Conservation (phyloP, 2,113 vertebrate genomes). For the Ceyx melanurus region DNA sequence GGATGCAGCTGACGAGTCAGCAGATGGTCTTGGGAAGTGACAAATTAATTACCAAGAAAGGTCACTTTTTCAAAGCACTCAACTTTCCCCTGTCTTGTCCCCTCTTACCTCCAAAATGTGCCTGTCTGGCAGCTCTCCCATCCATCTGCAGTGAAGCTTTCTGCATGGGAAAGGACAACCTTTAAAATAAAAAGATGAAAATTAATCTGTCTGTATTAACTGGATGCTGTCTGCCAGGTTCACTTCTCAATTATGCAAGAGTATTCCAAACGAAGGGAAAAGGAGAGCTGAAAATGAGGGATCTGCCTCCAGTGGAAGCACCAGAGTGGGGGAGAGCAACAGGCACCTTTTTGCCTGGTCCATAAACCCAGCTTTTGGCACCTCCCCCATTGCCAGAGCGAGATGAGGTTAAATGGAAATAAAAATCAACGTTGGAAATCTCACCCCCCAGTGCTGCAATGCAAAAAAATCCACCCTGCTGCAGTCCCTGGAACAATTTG, state of each 20-base stretch:
- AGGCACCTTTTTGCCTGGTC: background rate
- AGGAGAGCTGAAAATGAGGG: background rate
- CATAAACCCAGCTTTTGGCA: background rate
- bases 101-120: conserved; percentile 15
- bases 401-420: background rate
- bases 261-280: background rate
- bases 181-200: conserved; percentile 36
- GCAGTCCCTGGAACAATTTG: background rate
- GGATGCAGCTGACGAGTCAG: conserved; percentile 60
- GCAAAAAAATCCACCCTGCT: background rate
- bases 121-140: conserved; percentile 34
- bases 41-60: conserved; percentile 66
- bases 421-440: background rate
- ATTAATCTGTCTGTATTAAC: conserved; percentile 54
- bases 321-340: background rate
- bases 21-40: conserved; percentile 65
- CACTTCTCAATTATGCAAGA: conserved; percentile 12
- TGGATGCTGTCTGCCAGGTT: conserved; percentile 5
- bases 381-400: background rate
- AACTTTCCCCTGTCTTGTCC: conserved; percentile 36
- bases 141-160: background rate
- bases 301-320: background rate
- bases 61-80: conserved; percentile 60
- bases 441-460: background rate
- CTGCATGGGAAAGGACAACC: conserved; percentile 1